phyloP scores from a whole-genome alignment of 2,113 vertebrate genomes.

The Catharus fuscescens region DNA sequence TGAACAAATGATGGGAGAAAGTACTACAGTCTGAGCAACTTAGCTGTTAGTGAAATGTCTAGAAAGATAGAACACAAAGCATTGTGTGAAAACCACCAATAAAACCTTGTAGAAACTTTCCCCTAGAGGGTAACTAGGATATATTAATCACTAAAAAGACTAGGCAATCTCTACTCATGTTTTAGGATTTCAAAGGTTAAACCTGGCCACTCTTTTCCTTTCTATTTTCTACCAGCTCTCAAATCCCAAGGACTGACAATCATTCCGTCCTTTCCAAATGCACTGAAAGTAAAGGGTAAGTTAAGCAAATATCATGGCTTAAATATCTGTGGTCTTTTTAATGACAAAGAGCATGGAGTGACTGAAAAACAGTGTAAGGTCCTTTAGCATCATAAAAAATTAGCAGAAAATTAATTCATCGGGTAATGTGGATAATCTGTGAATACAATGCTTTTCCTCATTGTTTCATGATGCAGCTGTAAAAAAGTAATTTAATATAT shows the following conservation, averaged over 20 bases:
- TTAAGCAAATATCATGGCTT: neutral
- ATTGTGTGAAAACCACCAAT: neutral
- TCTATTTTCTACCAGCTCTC: neutral
- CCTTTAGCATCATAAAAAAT: neutral
- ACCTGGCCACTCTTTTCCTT: neutral
- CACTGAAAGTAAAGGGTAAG: constrained; percentile 67
- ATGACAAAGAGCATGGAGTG: neutral
- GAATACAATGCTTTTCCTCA: neutral
- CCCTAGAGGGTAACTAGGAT: neutral
- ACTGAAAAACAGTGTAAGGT: neutral
- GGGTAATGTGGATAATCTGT: neutral
- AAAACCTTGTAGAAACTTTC: neutral
- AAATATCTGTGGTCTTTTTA: neutral
- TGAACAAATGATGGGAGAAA: neutral
- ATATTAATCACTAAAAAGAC: neutral
- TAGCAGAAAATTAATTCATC: neutral
- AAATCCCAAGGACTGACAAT: constrained; percentile 5
- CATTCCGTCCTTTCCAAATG: constrained; percentile 38
- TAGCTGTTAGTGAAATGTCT: neutral
- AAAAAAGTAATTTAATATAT: neutral
- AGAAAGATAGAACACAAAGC: neutral
- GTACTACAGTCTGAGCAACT: neutral
- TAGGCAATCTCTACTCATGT: neutral
- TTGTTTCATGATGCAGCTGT: neutral
- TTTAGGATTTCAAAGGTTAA: neutral